Evolutionary conservation across 2,113 vertebrate species (phyloP).

Genomic region (Oophaga pumilio): DNA sequence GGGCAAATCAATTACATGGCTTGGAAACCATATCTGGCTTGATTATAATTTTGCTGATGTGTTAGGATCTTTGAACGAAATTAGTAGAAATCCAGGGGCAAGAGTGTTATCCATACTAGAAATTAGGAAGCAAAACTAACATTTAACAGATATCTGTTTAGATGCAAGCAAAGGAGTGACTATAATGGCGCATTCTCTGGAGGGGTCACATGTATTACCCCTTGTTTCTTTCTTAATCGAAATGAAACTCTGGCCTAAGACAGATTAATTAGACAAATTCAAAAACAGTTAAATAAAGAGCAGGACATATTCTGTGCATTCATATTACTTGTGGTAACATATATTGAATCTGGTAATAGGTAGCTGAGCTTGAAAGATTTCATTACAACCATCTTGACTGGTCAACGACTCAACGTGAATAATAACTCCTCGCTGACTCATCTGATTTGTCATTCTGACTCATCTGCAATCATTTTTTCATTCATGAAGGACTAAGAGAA

Average conservation of each 20-base stretch:
- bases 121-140: background rate
- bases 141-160: background rate
- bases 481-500: background rate
- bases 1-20: background rate
- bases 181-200: background rate
- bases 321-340: background rate
- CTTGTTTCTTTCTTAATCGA: background rate
- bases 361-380: background rate
- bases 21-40: background rate
- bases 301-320: background rate
- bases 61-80: background rate
- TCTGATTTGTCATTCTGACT: background rate
- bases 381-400: background rate
- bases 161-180: background rate
- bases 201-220: background rate
- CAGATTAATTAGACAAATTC: background rate
- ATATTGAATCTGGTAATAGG: background rate
- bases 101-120: background rate
- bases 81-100: background rate
- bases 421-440: background rate
- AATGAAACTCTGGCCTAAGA: background rate
- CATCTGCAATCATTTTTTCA: slow-evolving; percentile 7
- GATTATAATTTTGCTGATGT: background rate
- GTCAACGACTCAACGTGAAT: slow-evolving; percentile 1
- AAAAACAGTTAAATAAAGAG: background rate